A percentile compares a stretch with the other conserved stretches of the same genome.
These are phyloP conservation scores for Diorhabda carinulata DNA, from an alignment of 1,140 invertebrate species.

Conservation along the genomic window DNA sequence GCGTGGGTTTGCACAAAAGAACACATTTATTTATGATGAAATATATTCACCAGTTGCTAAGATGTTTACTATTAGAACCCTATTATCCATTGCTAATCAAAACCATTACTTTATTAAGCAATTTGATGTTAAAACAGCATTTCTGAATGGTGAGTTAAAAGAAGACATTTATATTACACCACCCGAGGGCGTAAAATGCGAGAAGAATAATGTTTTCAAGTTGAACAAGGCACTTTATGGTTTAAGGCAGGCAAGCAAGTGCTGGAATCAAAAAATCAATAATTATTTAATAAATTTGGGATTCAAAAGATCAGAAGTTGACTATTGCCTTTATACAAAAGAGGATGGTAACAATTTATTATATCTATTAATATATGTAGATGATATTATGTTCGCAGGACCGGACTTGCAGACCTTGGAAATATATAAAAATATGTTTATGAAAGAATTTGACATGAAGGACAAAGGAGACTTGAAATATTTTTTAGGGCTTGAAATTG, in stretches of 20 bases:
- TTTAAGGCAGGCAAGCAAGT: neutral
- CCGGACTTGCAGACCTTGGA: neutral
- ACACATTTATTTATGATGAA: slow-evolving; percentile 3
- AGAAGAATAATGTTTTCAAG: too few species aligned
- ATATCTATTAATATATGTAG: neutral
- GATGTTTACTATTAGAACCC: slow-evolving; percentile 5
- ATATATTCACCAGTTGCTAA: slow-evolving; percentile 12
- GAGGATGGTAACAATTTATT: neutral
- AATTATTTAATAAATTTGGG: neutral
- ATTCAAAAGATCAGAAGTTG: neutral
- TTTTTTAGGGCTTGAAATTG: neutral
- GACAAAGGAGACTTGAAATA: neutral
- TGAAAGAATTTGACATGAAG: neutral
- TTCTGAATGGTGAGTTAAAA: slow-evolving; percentile 25
- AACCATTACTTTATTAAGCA: slow-evolving; percentile 5
- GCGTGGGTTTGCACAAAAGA: slow-evolving; percentile 36
- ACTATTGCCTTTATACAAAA: neutral
- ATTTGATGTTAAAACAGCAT: slow-evolving; percentile 10
- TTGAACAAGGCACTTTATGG: slow-evolving; percentile 1
- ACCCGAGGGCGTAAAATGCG: too few species aligned
- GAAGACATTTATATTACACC: too few species aligned
- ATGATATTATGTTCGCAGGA: neutral
- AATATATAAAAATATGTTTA: neutral
- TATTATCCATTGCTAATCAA: slow-evolving; percentile 8
- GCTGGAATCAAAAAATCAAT: neutral